A percentile compares a stretch with the other conserved stretches of the same genome.
phyloP scores from a whole-genome alignment of 2,888 invertebrate species.

The Drosophila sordidapex region DNA sequence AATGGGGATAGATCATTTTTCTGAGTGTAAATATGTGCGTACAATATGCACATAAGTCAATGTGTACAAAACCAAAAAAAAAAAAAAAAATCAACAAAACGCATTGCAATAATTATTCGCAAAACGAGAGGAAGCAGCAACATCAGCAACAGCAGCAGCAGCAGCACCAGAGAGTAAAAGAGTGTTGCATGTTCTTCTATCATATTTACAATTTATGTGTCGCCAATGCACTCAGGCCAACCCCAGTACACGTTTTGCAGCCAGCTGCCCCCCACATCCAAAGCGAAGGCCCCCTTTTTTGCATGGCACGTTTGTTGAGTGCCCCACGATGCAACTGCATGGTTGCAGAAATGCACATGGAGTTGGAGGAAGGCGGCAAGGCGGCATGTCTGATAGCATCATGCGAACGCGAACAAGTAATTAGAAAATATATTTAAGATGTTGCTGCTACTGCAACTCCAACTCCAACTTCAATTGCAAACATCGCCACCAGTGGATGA shows the following conservation, averaged over 20 bases:
- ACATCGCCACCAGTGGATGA: slow-evolving; percentile 25
- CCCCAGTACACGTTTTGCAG: slow-evolving; percentile 24
- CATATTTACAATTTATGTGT: slow-evolving; percentile 79
- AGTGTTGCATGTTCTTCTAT: slow-evolving; percentile 73
- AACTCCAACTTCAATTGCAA: slow-evolving; percentile 14
- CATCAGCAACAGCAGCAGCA: slow-evolving; percentile 20
- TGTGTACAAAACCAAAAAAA: slow-evolving; percentile 20
- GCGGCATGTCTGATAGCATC: slow-evolving; percentile 41
- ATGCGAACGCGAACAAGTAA: slow-evolving; percentile 79
- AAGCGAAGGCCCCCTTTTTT: slow-evolving; percentile 8
- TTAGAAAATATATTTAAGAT: slow-evolving; percentile 75
- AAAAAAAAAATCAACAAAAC: slow-evolving; percentile 31
- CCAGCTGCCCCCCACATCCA: slow-evolving; percentile 10
- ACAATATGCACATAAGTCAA: slow-evolving; percentile 16
- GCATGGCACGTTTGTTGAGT: slow-evolving; percentile 12
- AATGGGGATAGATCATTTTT: background rate
- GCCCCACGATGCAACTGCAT: slow-evolving; percentile 29
- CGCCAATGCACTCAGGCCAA: slow-evolving; percentile 67
- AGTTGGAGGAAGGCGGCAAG: slow-evolving; percentile 9
- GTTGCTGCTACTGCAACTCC: slow-evolving; percentile 31
- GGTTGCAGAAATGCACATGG: slow-evolving; percentile 46
- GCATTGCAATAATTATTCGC: slow-evolving; percentile 52
- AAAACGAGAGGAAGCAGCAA: slow-evolving; percentile 30
- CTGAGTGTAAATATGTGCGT: slow-evolving; percentile 7
- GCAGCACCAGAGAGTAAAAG: slow-evolving; percentile 16